phyloP scores from a whole-genome alignment of 2,113 vertebrate genomes.

The Zapornia atra region DNA sequence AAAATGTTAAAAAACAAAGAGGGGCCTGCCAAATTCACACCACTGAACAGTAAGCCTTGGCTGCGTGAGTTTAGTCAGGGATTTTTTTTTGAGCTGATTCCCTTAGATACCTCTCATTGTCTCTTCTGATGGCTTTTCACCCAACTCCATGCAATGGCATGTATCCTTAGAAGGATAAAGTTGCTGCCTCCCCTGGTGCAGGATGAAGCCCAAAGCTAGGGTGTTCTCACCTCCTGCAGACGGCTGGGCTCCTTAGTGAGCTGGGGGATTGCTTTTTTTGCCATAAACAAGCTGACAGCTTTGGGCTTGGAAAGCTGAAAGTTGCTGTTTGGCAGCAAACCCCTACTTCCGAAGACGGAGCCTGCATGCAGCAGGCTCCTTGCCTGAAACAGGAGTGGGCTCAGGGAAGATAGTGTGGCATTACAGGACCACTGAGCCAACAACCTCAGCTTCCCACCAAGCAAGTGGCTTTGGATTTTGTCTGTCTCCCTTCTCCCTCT shows the following conservation, averaged over 20 bases:
- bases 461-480: slow-evolving; percentile 41
- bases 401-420: neutral
- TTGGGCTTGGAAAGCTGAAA: neutral
- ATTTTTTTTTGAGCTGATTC: neutral
- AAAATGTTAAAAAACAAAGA: slow-evolving; percentile 13
- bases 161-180: neutral
- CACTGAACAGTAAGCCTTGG: neutral
- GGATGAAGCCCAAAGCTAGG: neutral
- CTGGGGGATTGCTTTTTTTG: neutral
- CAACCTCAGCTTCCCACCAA: slow-evolving; percentile 35
- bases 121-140: neutral
- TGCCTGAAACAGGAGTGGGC: neutral
- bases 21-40: neutral
- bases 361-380: neutral
- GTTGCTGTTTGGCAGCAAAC: neutral
- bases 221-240: neutral
- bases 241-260: neutral
- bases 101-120: neutral
- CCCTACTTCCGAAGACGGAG: neutral
- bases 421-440: slow-evolving; percentile 39
- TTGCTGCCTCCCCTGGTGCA: neutral
- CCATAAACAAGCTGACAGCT: neutral
- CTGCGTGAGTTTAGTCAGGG: neutral
- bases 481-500: slow-evolving; percentile 3
- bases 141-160: neutral